Evolutionary conservation across 2,797 vertebrate genomes (phyloP).

Genomic region (Nasua narica): DNA sequence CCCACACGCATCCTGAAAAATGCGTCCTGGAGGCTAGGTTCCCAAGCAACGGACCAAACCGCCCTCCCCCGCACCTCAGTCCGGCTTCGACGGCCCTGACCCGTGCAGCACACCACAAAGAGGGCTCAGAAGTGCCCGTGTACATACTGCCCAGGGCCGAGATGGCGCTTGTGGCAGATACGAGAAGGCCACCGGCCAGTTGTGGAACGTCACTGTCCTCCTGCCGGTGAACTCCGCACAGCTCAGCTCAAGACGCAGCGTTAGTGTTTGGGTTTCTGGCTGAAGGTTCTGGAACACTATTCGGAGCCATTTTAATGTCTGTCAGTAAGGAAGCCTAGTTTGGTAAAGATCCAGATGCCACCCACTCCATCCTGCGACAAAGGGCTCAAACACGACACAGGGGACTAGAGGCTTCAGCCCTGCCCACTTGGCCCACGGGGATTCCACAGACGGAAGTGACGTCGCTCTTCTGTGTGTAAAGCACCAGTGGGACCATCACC

Average conservation of each 20-base stretch:
- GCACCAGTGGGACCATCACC: fast-evolving
- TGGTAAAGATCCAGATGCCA: neutral
- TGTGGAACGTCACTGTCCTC: constrained; percentile 51
- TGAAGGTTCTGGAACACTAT: constrained; percentile 58
- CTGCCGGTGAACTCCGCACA: neutral
- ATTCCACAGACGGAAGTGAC: neutral
- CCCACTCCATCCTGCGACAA: neutral
- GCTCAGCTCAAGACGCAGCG: neutral
- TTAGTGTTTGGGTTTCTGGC: neutral
- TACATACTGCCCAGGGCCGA: neutral
- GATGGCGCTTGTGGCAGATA: constrained; percentile 50
- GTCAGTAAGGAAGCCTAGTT: neutral
- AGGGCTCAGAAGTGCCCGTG: constrained; percentile 61
- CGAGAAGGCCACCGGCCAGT: constrained; percentile 38
- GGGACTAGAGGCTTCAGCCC: neutral
- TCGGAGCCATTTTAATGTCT: neutral
- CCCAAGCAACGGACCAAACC: too few relatives aligned
- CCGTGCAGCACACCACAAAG: constrained; percentile 69
- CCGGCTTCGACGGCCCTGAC: constrained; percentile 67
- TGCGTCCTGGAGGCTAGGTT: neutral
- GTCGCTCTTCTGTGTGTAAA: neutral
- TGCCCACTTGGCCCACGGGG: fast-evolving
- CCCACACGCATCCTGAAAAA: neutral
- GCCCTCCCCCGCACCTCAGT: too few relatives aligned
- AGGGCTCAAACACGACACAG: neutral